Evolutionary conservation across 2,888 invertebrate species (phyloP), one percentile per base, ranked within the genome.

Genomic region (Seira sanloemensis): DNA sequence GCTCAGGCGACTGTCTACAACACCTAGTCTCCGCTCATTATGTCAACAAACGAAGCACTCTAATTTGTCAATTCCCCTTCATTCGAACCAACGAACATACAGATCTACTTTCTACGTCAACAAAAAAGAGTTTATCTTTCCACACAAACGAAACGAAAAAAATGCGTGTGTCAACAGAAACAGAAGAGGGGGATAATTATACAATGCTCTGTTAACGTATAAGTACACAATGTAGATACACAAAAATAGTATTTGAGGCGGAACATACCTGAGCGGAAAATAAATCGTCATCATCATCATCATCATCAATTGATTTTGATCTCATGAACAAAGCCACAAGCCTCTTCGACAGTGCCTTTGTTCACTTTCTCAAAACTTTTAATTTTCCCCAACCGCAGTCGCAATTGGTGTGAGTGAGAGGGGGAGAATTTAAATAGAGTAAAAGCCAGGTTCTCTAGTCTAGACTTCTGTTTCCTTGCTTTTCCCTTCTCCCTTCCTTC

Each of bases 401-500:
- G 82, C 82, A 82, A 82, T 77, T 82, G 80, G 81, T 68, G 77
- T 77, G 73, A 81, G 77, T 79, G 80, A 79, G 84, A 86, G 84
- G 50, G 50, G 50, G 50, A 50, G 50, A 50, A 12, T 50, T 7
- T 50, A 82, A 78, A 84, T 72, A 37, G 78, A 82, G 84, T 78
- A 78, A 83, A 77, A 84, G 78, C 84, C 78, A 84, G 78, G 75
- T 71, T 75, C 50, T 67, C 69, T 80, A 7, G 50, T 50, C 50
- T 50, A 86, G 81, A 86, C 86, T 82, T 86, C 86, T 82, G 86
- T 86, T 82, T 86, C 86, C 86, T 86, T 86, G 78, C 86, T 79
- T 86, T 86, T 82, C 86, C 84, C 80, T 82, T 84, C 84, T 78
- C 86, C 84, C 84, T 79, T 84, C 84, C 86, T 84, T 86, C 80